A percentile compares a stretch with the other conserved stretches of the same genome.
Evolutionary conservation across 2,113 vertebrate genomes (phyloP).

Genomic region (Stigmatopora nigra): DNA sequence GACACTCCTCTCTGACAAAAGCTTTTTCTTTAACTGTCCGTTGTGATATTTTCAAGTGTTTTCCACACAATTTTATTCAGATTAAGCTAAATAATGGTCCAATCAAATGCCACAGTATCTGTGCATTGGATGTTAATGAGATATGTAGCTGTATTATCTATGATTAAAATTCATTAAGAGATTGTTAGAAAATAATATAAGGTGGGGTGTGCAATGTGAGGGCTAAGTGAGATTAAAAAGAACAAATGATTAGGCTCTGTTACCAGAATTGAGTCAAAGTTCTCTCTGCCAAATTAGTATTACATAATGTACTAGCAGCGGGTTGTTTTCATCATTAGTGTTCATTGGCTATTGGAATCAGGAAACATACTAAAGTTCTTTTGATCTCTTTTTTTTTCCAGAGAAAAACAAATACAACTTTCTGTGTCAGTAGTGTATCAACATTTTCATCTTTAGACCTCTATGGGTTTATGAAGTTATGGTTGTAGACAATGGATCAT

Average conservation of each 20-base stretch:
- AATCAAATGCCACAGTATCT: too few species aligned
- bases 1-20: too few species aligned
- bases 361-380: conserved; percentile 2
- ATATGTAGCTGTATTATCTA: too few species aligned
- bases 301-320: conserved; percentile 46
- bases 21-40: too few species aligned
- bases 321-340: conserved; percentile 40
- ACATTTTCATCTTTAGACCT: neutral
- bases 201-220: conserved; percentile 4
- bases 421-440: neutral
- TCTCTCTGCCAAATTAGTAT: conserved; percentile 51
- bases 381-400: conserved; percentile 2
- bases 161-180: too few species aligned
- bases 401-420: conserved; percentile 1
- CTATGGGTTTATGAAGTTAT: too few species aligned
- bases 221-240: conserved; percentile 43
- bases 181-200: too few species aligned
- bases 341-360: conserved; percentile 28
- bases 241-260: conserved; percentile 53
- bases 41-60: too few species aligned
- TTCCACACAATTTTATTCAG: too few species aligned
- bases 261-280: conserved; percentile 51
- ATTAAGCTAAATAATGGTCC: too few species aligned
- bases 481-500: neutral
- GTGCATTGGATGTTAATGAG: too few species aligned